A percentile compares a stretch with the other conserved stretches of the same genome.
Conservation (phyloP, 2,888 invertebrate genomes). For the Schizotus pectinicornis region DNA sequence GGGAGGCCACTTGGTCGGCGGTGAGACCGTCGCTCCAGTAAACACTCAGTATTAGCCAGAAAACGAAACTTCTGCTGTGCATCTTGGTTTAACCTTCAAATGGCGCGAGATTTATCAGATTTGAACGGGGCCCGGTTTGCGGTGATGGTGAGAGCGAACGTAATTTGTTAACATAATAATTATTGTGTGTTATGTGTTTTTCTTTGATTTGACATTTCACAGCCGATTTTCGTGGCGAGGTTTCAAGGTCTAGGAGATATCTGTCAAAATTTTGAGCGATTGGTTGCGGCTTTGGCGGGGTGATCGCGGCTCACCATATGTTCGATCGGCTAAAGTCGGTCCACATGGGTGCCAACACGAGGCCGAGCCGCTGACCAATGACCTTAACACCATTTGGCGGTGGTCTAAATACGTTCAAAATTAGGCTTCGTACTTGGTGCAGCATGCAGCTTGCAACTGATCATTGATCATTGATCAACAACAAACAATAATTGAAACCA, state of each 20-base stretch:
- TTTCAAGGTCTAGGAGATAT: conserved; percentile 35
- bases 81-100: conserved; percentile 20
- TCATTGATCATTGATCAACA: too few relatives aligned
- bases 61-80: conserved; percentile 33
- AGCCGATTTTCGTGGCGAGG: conserved; percentile 38
- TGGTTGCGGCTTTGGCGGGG: conserved; percentile 20
- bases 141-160: conserved; percentile 2
- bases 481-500: too few relatives aligned
- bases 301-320: conserved; percentile 26
- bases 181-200: conserved; percentile 41
- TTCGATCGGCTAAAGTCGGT: conserved; percentile 24
- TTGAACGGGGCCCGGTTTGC: conserved; percentile 14
- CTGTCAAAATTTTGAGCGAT: conserved; percentile 23
- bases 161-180: conserved; percentile 48
- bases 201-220: conserved; percentile 52
- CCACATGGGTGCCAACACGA: conserved; percentile 10
- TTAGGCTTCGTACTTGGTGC: too few relatives aligned
- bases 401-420: too few relatives aligned
- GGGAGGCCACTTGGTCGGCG: conserved; percentile 34
- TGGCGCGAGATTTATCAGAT: conserved; percentile 11
- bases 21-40: conserved; percentile 46
- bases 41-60: conserved; percentile 53
- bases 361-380: conserved; percentile 21
- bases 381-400: conserved; percentile 33
- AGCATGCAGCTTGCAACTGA: too few relatives aligned